Evolutionary conservation across 1,140 invertebrate species (phyloP).

Genomic region (Saccostrea echinata): DNA sequence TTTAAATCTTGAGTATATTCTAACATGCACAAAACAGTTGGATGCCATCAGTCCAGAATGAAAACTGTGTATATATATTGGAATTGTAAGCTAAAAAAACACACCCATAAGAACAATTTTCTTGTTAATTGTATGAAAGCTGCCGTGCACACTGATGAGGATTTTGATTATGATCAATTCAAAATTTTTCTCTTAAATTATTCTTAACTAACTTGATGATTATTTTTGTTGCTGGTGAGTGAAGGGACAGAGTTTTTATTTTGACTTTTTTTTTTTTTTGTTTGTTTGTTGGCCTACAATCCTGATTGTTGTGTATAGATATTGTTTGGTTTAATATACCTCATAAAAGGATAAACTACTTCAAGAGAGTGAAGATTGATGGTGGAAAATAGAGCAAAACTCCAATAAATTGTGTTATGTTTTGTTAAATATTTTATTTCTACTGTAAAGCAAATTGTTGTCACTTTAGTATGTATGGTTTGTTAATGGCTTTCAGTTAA

Average conservation of each 20-base stretch:
- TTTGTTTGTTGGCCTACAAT: slow-evolving; percentile 32
- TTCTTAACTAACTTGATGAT: slow-evolving; percentile 14
- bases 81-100: neutral
- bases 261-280: slow-evolving; percentile 7
- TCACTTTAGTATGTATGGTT: slow-evolving; percentile 29
- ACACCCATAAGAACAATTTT: neutral
- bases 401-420: slow-evolving; percentile 14
- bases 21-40: neutral
- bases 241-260: slow-evolving; percentile 37
- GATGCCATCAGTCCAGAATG: neutral
- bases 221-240: slow-evolving; percentile 37
- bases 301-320: slow-evolving; percentile 38
- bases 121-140: neutral
- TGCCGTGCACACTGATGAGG: neutral
- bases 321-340: slow-evolving; percentile 37
- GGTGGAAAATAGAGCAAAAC: slow-evolving; percentile 31
- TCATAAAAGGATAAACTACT: slow-evolving; percentile 21
- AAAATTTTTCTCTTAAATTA: slow-evolving; percentile 1
- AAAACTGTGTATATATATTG: neutral
- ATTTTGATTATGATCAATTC: slow-evolving; percentile 8
- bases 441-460: slow-evolving; percentile 37
- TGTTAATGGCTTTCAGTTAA: slow-evolving; percentile 37
- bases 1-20: neutral
- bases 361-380: neutral
- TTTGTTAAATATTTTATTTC: slow-evolving; percentile 40